Percentiles rank a stretch among this genome's conserved stretches.
These are phyloP conservation scores for Tetragnatha montana DNA, from an alignment of 2,888 invertebrate species.

Conservation along the genomic window DNA sequence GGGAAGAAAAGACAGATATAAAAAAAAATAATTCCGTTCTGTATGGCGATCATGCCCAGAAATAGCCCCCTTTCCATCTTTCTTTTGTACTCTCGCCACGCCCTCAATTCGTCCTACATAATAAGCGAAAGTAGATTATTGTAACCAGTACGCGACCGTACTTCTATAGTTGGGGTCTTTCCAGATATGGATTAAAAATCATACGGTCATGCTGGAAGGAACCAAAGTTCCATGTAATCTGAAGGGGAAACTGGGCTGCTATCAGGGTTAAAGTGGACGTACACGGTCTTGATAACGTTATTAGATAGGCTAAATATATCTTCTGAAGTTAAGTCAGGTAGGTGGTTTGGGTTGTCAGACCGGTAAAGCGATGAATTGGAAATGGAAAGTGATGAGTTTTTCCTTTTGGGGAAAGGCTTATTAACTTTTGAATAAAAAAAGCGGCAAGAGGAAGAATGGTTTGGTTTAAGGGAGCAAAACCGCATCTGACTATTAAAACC, in stretches of 20 bases:
- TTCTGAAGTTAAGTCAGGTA: neutral
- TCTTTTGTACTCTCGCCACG: slow-evolving; percentile 32
- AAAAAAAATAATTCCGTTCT: neutral
- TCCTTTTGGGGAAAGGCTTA: no score
- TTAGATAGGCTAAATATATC: neutral
- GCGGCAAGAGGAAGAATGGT: no score
- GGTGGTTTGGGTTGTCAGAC: no score
- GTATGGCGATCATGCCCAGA: slow-evolving; percentile 21
- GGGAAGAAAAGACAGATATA: slow-evolving; percentile 5
- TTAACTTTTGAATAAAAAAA: no score
- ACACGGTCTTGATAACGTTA: neutral
- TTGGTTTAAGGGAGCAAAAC: no score
- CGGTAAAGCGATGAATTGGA: no score
- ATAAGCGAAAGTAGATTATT: slow-evolving; percentile 47
- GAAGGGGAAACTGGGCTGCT: neutral
- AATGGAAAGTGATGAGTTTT: no score
- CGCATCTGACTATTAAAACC: no score
- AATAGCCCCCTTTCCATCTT: slow-evolving; percentile 17
- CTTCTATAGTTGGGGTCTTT: slow-evolving; percentile 39
- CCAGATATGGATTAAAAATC: slow-evolving; percentile 45
- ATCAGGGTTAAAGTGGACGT: neutral
- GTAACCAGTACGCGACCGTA: slow-evolving; percentile 17
- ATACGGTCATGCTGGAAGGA: slow-evolving; percentile 6
- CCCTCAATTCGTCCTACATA: slow-evolving; percentile 35
- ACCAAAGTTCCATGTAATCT: neutral